A percentile compares a stretch with the other conserved stretches of the same genome.
These are phyloP conservation scores for Chiroxiphia lanceolata DNA, from an alignment of 2,797 vertebrate genomes.

Conservation along the genomic window DNA sequence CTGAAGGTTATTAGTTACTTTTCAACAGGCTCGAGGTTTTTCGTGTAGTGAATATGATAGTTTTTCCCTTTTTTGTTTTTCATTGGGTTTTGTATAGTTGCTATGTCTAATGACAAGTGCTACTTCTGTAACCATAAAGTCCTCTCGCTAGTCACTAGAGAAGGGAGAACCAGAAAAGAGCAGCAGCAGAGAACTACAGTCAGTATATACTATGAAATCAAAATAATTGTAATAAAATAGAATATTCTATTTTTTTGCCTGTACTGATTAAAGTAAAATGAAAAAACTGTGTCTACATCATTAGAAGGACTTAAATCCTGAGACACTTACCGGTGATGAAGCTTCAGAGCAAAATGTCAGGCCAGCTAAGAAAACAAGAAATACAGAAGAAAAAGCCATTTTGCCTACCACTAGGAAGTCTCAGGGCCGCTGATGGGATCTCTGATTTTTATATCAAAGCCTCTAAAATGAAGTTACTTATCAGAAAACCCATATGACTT, in stretches of 20 bases:
- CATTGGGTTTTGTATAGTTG: rapidly evolving
- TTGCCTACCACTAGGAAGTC: neutral
- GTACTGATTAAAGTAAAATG: neutral
- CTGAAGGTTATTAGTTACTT: neutral
- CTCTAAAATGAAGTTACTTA: conserved; percentile 42
- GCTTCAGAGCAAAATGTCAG: conserved; percentile 71
- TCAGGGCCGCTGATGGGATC: neutral
- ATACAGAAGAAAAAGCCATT: conserved; percentile 74
- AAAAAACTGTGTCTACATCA: neutral
- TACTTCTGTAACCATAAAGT: neutral
- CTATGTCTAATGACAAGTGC: neutral
- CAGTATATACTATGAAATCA: neutral
- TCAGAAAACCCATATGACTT: conserved; percentile 53
- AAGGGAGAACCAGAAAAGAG: neutral
- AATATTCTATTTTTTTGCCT: neutral
- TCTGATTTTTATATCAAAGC: conserved; percentile 71
- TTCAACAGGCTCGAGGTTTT: neutral
- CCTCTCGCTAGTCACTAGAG: neutral
- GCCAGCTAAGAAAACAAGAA: conserved; percentile 73
- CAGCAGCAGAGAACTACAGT: neutral
- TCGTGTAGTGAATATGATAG: neutral
- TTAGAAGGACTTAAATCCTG: neutral
- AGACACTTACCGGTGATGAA: conserved; percentile 78
- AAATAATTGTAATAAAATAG: neutral
- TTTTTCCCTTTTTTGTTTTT: neutral